phyloP scores from a whole-genome alignment of 1,140 invertebrate genomes.

The Ooceraea biroi region DNA sequence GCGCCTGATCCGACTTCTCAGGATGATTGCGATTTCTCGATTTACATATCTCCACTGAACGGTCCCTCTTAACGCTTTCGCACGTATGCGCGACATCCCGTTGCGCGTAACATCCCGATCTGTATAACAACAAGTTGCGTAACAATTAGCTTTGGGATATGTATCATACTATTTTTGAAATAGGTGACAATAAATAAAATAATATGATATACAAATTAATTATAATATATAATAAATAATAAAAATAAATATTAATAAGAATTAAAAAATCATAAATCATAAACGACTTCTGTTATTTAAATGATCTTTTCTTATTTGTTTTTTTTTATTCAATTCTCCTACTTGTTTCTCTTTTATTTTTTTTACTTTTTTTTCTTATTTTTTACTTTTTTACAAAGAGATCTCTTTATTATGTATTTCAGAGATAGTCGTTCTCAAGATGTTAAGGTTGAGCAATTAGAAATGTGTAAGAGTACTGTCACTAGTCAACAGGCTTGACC shows the following conservation, averaged over 20 bases:
- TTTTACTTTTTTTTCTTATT: too few relatives aligned
- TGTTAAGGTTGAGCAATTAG: not conserved
- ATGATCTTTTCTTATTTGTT: too few relatives aligned
- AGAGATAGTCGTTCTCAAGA: too few relatives aligned
- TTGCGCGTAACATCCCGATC: not conserved
- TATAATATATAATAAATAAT: too few relatives aligned
- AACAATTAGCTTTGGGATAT: conserved; percentile 28
- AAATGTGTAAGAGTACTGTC: conserved; percentile 3
- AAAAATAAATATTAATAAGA: too few relatives aligned
- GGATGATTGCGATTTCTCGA: conserved; percentile 36
- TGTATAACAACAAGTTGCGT: conserved; percentile 22
- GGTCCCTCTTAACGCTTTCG: conserved; percentile 39
- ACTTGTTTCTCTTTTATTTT: too few relatives aligned
- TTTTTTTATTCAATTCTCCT: too few relatives aligned
- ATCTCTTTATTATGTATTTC: too few relatives aligned
- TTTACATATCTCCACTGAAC: conserved; percentile 27
- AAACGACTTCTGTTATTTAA: too few relatives aligned
- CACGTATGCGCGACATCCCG: not conserved
- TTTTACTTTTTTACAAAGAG: too few relatives aligned
- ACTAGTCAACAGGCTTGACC: conserved; percentile 32
- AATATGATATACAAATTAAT: too few relatives aligned
- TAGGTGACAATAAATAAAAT: not conserved
- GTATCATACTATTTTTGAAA: not conserved
- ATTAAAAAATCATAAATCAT: too few relatives aligned
- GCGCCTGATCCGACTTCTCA: not conserved